Percentiles rank a stretch among this genome's conserved stretches.
Evolutionary conservation across 2,113 vertebrate species (phyloP).

Genomic region (Rhagologus leucostigma): DNA sequence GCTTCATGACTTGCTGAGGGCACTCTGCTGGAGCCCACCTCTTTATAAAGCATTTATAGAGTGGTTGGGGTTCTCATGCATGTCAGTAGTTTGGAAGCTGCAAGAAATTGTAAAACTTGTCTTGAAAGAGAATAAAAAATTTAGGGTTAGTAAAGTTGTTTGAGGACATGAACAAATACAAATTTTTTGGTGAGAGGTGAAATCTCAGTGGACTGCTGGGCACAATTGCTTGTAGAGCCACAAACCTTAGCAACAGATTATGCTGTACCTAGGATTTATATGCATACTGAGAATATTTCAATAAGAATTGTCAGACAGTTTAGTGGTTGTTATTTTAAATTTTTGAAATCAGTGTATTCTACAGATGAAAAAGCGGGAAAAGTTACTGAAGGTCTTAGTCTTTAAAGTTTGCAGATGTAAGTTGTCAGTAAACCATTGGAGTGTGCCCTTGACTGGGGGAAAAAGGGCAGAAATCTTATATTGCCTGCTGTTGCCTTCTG

Average conservation of each 20-base stretch:
- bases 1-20: not conserved
- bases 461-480: not conserved
- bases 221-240: not conserved
- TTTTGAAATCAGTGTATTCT: not conserved
- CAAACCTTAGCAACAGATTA: not conserved
- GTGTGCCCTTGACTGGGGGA: not conserved
- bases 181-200: not conserved
- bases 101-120: not conserved
- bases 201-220: not conserved
- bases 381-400: not conserved
- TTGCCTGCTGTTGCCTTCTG: not conserved
- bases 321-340: not conserved
- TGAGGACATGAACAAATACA: not conserved
- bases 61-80: not conserved
- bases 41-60: not conserved
- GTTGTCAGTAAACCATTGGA: not conserved
- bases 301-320: not conserved
- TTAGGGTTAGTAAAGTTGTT: not conserved
- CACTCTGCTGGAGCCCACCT: not conserved
- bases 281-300: not conserved
- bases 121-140: not conserved
- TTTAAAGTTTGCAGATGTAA: not conserved
- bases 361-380: not conserved
- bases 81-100: not conserved
- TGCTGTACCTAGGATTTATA: not conserved